Base-by-base conservation (phyloP, 2,888 invertebrate species). In the Monopis laevigella region DNA sequence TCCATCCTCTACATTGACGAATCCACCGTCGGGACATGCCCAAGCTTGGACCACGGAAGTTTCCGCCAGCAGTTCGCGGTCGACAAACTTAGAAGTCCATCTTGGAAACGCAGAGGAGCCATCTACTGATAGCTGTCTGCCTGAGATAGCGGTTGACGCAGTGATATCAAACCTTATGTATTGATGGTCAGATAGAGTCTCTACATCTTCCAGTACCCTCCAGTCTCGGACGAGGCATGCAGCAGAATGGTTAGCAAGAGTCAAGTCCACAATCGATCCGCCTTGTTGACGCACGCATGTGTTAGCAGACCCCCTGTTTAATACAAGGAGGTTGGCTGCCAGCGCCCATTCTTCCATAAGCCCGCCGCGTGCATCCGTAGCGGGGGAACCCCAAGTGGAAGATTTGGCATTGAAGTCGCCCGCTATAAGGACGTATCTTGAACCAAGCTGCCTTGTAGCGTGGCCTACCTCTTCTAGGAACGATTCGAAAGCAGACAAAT, bases 401-500 rank as follows among this genome's bases (percentile, higher is more conserved):
- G 24, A 24, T 24, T 24, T 24, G 24, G 24, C 24, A 24, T 24
- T 24, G 10, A 24, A 24, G 24, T 24, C 24, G 6, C 24, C 24
- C 10, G 24, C 24, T 10, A 24, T n/a, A n/a, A n/a, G n/a, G n/a
- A n/a, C n/a, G n/a, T n/a, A n/a, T n/a, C n/a, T n/a, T n/a, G n/a
- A n/a, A n/a, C n/a, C n/a, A n/a, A 7, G 24, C n/a, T 14, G 26
- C 14, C 45, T 30, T 1, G 50, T 17, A 3, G 42, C 7, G 1
- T 30, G 13, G 1, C 41, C 42, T 1, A 48, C n/a, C 5, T 27
- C 41, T 1, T 8, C 35, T 0, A 51, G 43, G 5, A 46, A 45
- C 4, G 2, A 10, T 30, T 51, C 51, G 8, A 50, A 52, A 2
- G 52, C 48, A 1, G 44, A 34, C 2, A 51, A 38, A 2, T 18